phyloP scores from a whole-genome alignment of 2,888 invertebrate species.

The Zygothrica quintamaculata region DNA sequence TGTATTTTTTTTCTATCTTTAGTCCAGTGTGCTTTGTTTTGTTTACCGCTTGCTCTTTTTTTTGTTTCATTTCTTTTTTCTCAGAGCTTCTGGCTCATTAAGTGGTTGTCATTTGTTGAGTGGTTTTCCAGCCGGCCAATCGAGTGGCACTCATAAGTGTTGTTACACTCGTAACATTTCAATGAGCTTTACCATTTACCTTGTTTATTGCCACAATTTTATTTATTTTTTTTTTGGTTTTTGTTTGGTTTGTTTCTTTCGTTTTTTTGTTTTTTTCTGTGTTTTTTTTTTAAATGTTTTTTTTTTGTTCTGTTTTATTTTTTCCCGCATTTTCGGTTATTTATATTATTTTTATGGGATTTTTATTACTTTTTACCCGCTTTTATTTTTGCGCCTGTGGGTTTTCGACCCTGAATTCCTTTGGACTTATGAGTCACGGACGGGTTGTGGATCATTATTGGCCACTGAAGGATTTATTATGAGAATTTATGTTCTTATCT shows the following conservation, averaged over 20 bases:
- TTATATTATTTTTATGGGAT: conserved; percentile 43
- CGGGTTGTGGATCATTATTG: conserved; percentile 44
- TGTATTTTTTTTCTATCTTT: conserved; percentile 15
- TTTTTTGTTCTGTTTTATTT: conserved; percentile 55
- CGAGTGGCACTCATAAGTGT: conserved; percentile 73
- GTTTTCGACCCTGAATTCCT: conserved; percentile 44
- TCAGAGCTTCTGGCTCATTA: conserved; percentile 63
- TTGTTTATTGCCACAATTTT: conserved; percentile 59
- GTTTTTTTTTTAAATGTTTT: conserved; percentile 51
- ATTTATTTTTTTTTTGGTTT: conserved; percentile 8
- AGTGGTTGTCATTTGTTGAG: conserved; percentile 72
- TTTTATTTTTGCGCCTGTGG: conserved; percentile 43
- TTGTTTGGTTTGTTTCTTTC: too few species aligned
- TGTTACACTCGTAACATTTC: conserved; percentile 70
- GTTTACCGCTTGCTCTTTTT: conserved; percentile 7
- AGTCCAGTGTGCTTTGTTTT: conserved; percentile 16
- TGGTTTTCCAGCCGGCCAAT: conserved; percentile 59
- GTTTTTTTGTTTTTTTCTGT: conserved; percentile 9
- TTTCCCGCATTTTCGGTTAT: conserved; percentile 57
- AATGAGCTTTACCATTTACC: conserved; percentile 57
- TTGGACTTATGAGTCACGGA: conserved; percentile 56
- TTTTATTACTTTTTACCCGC: conserved; percentile 65
- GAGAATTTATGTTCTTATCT: conserved; percentile 8
- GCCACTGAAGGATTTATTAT: conserved; percentile 50
- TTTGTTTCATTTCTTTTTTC: conserved; percentile 13